Evolutionary conservation across 2,888 invertebrate genomes (phyloP).

Genomic region (Melipona beecheii): DNA sequence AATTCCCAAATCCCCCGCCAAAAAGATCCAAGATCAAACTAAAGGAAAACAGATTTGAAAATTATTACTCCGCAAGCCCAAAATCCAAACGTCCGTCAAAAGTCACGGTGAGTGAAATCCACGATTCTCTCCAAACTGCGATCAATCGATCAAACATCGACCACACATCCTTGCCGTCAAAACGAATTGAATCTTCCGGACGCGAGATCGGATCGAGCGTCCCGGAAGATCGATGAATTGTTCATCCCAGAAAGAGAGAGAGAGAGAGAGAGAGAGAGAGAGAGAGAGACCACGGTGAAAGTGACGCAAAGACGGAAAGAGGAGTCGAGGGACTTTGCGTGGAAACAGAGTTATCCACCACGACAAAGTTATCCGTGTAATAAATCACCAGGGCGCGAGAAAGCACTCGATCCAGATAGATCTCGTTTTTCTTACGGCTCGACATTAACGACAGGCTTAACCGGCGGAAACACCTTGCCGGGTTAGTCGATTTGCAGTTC

Average conservation of each 20-base stretch:
- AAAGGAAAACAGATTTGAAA: neutral
- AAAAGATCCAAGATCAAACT: too few relatives aligned
- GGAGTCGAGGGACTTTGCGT: constrained; percentile 38
- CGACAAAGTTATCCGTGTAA: constrained; percentile 52
- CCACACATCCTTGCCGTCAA: neutral
- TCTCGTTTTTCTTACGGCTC: constrained; percentile 51
- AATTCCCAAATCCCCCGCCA: neutral
- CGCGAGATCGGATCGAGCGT: neutral
- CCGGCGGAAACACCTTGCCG: constrained; percentile 43
- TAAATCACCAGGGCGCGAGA: constrained; percentile 55
- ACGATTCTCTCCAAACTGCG: neutral
- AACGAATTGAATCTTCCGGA: constrained; percentile 7
- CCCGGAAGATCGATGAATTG: constrained; percentile 26
- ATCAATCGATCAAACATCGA: neutral
- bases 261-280: neutral
- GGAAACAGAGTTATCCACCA: constrained; percentile 58
- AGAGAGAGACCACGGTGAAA: neutral
- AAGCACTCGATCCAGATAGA: constrained; percentile 49
- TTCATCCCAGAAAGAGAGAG: constrained; percentile 14
- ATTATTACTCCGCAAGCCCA: too few relatives aligned
- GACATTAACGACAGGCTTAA: constrained; percentile 55
- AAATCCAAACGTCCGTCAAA: too few relatives aligned
- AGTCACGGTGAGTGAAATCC: too few relatives aligned
- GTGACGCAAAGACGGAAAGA: neutral
- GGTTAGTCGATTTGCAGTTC: constrained; percentile 56